phyloP scores from a whole-genome alignment of 2,888 invertebrate genomes.

The Synanthedon andrenaeformis region DNA sequence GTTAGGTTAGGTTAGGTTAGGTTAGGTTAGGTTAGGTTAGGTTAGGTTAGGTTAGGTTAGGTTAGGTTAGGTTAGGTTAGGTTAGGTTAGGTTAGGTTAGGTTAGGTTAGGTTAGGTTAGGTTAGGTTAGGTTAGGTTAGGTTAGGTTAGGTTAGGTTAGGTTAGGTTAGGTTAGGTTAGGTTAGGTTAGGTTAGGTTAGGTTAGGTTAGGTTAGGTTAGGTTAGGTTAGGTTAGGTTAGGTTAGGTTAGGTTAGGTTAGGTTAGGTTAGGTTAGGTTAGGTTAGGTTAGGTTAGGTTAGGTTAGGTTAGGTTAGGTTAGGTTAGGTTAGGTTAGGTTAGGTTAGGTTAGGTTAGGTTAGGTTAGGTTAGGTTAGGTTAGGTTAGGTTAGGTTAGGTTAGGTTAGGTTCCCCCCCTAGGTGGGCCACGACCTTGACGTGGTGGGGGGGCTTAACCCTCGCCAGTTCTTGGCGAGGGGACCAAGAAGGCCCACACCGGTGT shows the following conservation, averaged over 20 bases:
- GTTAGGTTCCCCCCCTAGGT: too few relatives aligned
- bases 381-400: too few relatives aligned
- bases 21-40: too few relatives aligned
- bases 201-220: not conserved
- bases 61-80: not conserved
- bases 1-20: too few relatives aligned
- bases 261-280: too few relatives aligned
- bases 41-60: too few relatives aligned
- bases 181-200: not conserved
- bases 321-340: not conserved
- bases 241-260: not conserved
- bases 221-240: not conserved
- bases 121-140: not conserved
- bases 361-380: too few relatives aligned
- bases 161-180: too few relatives aligned
- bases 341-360: not conserved
- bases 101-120: not conserved
- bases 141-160: not conserved
- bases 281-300: not conserved
- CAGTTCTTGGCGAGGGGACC: too few relatives aligned
- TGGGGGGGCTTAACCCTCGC: too few relatives aligned
- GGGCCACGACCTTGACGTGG: too few relatives aligned
- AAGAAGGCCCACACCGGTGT: too few relatives aligned
- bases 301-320: not conserved
- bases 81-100: not conserved